Percentiles rank a stretch among this genome's conserved stretches.
These are phyloP conservation scores for Hymenochirus boettgeri DNA, from an alignment of 2,113 vertebrate species.

Conservation along the genomic window DNA sequence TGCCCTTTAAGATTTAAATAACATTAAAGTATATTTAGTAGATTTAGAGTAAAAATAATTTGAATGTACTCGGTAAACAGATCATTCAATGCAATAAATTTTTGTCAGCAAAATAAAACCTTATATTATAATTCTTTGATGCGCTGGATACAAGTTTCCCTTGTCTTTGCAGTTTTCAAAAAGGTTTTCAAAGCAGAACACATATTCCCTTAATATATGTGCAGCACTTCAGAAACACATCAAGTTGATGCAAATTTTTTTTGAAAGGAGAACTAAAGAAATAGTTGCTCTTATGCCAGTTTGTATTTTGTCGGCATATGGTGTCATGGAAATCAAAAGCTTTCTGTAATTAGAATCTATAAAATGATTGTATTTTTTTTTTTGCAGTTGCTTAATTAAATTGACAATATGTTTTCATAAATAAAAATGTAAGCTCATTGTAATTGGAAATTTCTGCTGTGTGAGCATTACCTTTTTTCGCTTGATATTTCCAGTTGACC, in stretches of 20 bases:
- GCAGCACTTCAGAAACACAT: conserved; percentile 23
- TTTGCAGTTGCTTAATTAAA: conserved; percentile 36
- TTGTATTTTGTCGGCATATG: conserved; percentile 18
- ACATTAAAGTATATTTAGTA: too few relatives aligned
- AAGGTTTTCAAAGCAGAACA: conserved; percentile 23
- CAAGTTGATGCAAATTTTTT: conserved; percentile 24
- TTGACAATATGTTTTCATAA: conserved; percentile 47
- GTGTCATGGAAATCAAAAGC: background rate
- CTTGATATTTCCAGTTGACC: too few relatives aligned
- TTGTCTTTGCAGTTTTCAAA: conserved; percentile 15
- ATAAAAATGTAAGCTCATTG: conserved; percentile 40
- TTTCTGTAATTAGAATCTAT: conserved; percentile 33
- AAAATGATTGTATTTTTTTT: conserved; percentile 22
- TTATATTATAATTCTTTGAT: background rate
- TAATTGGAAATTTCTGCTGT: conserved; percentile 36
- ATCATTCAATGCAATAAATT: too few relatives aligned
- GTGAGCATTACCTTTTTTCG: too few relatives aligned
- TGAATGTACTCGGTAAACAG: too few relatives aligned
- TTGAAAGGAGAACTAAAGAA: conserved; percentile 3
- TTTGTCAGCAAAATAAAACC: too few relatives aligned
- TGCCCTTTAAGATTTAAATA: too few relatives aligned
- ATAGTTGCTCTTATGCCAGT: conserved; percentile 9
- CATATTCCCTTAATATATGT: conserved; percentile 10
- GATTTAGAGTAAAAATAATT: too few relatives aligned
- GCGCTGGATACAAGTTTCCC: conserved; percentile 12